phyloP scores from a whole-genome alignment of 2,888 invertebrate genomes.

The Auanema freiburgensis region DNA sequence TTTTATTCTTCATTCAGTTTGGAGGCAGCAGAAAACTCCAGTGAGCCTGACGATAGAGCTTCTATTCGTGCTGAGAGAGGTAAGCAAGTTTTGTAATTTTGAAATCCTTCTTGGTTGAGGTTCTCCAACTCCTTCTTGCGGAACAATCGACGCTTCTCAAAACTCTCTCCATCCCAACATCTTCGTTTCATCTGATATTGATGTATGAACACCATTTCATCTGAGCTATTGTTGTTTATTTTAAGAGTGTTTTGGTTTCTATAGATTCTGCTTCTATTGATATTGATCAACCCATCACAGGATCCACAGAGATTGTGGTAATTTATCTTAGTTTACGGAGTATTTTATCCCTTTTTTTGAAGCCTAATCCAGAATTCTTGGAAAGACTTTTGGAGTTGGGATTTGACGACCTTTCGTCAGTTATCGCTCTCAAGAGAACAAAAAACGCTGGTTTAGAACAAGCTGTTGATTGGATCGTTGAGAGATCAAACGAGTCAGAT shows the following conservation, averaged over 20 bases:
- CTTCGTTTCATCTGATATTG: too few relatives aligned
- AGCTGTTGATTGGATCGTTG: constrained; percentile 52
- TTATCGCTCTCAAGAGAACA: constrained; percentile 46
- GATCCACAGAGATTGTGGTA: constrained; percentile 5
- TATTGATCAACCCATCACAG: constrained; percentile 17
- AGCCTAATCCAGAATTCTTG: constrained; percentile 33
- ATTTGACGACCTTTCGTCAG: constrained; percentile 48
- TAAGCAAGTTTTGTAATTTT: not conserved
- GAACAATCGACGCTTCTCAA: constrained; percentile 28
- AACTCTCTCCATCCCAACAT: too few relatives aligned
- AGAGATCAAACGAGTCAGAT: constrained; percentile 50
- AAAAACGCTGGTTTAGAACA: constrained; percentile 46
- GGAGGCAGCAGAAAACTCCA: too few relatives aligned
- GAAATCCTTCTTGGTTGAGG: constrained; percentile 8
- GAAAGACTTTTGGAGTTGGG: constrained; percentile 46
- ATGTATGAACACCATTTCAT: too few relatives aligned
- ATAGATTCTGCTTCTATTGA: constrained; percentile 20
- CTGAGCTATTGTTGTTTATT: too few relatives aligned
- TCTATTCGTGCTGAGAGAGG: constrained; percentile 8
- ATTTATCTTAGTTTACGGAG: too few relatives aligned
- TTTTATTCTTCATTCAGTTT: too few relatives aligned
- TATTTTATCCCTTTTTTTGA: constrained; percentile 3
- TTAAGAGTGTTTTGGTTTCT: constrained; percentile 9
- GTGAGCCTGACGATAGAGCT: constrained; percentile 9
- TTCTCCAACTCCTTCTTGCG: constrained; percentile 37